Evolutionary conservation across 1,140 invertebrate genomes (phyloP), one percentile per base, ranked within the genome.

Genomic region (Sycobia sp.): DNA sequence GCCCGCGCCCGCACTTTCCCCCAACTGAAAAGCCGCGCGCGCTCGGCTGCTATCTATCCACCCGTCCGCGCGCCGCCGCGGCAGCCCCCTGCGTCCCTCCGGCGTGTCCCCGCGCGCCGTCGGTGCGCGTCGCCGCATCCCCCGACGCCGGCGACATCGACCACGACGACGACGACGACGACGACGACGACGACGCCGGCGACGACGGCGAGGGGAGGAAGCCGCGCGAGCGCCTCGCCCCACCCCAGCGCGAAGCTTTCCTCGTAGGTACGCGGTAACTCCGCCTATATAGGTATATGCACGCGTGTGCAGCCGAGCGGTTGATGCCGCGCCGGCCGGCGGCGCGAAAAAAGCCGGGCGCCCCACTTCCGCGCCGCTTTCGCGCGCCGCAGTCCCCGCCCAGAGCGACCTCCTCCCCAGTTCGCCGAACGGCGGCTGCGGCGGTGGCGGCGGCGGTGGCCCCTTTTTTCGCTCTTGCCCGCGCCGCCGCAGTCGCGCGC

Each of bases 81-180:
- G 47, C 36, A 23, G 38, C 44, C 50, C 10, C 43, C 2, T 18
- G 43, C 36, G 56, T 38, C 62, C 41, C 32, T 29, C 61, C 67
- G 64, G 56, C 62, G 66, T 38, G 41, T 27, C 23, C 43, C 38
- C 50, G 39, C 69, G 65, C 53, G 29, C 22, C 54, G 29, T 11
- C 4, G 11, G 29, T 11, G 4, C 29, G n/a, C 29, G 32, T 66
- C 20, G 62, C 65, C 20, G 27, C 18, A 7, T 18, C 3, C 53
- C n/a, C 50, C 55, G 41, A 38, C 32, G n/a, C n/a, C n/a, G n/a
- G 29, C 34, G 10, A 23, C 22, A 8, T 50, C 27, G 4, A 2
- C 23, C 34, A 18, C 38, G 2, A 25, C 38, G 2, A 41, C 29
- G 18, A 27, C n/a, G n/a, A n/a, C n/a, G n/a, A n/a, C n/a, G n/a